These are phyloP conservation scores for Himalopsyche tibetana DNA, from an alignment of 2,888 invertebrate genomes.

Conservation along the genomic window DNA sequence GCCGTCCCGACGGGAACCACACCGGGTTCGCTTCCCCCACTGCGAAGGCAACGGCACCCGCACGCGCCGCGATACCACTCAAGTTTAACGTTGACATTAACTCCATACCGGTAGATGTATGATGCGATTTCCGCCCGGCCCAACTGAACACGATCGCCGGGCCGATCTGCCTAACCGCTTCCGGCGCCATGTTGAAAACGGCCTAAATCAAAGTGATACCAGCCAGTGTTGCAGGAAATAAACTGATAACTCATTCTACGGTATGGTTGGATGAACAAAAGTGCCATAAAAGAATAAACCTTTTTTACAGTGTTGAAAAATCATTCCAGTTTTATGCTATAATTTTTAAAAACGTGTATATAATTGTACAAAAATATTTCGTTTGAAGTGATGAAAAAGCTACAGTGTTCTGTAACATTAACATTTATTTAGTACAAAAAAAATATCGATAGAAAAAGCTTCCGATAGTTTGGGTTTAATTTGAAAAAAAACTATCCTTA, in stretches of 20 bases:
- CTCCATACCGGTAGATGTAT: conserved; percentile 24
- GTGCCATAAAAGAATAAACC: too few species aligned
- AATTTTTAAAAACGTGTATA: too few species aligned
- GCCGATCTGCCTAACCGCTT: neutral
- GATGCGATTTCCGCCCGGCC: neutral
- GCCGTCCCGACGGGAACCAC: conserved; percentile 54
- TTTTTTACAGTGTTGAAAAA: too few species aligned
- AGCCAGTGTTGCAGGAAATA: neutral
- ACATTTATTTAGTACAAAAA: too few species aligned
- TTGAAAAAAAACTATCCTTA: too few species aligned
- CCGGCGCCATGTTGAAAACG: neutral
- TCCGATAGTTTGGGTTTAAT: too few species aligned
- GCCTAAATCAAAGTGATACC: conserved; percentile 11
- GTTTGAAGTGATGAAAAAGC: too few species aligned
- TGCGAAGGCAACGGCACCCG: conserved; percentile 29
- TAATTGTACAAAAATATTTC: too few species aligned
- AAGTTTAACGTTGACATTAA: conserved; percentile 43
- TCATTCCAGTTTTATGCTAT: too few species aligned
- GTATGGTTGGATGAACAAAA: neutral
- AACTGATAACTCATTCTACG: neutral
- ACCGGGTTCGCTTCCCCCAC: conserved; percentile 50
- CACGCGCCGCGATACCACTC: conserved; percentile 46
- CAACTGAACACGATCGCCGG: neutral
- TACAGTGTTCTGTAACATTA: too few species aligned
- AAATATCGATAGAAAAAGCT: too few species aligned